Percentiles rank a stretch among this genome's conserved stretches.
Conservation (phyloP, 92 coral and sea anemone genomes). For the Blastomussa wellsi region DNA sequence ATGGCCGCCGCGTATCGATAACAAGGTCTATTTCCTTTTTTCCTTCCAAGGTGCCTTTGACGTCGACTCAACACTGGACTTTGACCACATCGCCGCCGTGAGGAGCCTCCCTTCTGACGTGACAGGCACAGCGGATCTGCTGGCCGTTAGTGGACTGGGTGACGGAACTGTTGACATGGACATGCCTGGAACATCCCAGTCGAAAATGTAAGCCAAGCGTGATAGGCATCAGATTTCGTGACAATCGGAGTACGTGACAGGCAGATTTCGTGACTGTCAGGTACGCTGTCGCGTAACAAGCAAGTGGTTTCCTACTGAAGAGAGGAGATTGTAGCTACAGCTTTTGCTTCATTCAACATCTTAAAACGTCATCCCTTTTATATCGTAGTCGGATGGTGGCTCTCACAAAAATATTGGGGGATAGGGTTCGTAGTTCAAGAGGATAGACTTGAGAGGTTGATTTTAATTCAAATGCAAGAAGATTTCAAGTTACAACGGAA, state of each 20-base stretch:
- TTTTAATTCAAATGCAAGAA: background rate
- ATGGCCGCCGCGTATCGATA: too few relatives aligned
- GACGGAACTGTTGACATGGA: constrained; percentile 61
- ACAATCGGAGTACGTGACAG: background rate
- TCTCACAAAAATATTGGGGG: too few relatives aligned
- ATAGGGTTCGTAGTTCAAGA: too few relatives aligned
- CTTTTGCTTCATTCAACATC: too few relatives aligned
- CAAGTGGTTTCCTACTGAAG: background rate
- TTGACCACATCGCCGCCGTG: constrained; percentile 60
- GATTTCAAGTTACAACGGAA: background rate
- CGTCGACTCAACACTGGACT: constrained; percentile 74
- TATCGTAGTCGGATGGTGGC: background rate
- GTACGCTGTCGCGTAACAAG: background rate
- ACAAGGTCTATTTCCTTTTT: background rate
- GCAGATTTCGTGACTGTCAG: background rate
- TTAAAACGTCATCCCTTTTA: background rate
- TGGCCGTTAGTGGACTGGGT: constrained; percentile 65
- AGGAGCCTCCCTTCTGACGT: constrained; percentile 59
- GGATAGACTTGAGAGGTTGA: too few relatives aligned
- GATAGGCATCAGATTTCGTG: background rate
- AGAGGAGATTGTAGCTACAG: background rate
- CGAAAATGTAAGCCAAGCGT: constrained; percentile 16
- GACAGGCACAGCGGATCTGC: constrained; percentile 41
- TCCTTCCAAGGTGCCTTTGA: constrained; percentile 58
- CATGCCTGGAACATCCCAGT: constrained; percentile 37